Percentiles rank a stretch among this genome's conserved stretches.
Evolutionary conservation across 2,113 vertebrate genomes (phyloP).

Genomic region (Nansenia antarctica): DNA sequence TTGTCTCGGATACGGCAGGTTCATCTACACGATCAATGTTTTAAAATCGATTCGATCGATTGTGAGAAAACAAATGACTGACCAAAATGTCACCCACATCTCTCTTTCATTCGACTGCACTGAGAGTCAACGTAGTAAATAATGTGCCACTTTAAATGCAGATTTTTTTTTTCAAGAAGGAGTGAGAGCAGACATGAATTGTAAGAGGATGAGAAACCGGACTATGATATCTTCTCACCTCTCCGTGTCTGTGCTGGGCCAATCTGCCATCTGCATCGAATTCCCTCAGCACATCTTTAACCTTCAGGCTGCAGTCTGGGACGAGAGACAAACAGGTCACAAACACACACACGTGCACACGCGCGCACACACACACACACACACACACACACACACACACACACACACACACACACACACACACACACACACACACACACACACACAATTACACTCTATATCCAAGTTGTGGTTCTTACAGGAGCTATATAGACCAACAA

Average conservation of each 20-base stretch:
- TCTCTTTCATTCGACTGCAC: neutral
- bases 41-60: neutral
- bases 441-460: too few relatives aligned
- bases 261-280: constrained; percentile 80
- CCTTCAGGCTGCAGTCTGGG: constrained; percentile 86
- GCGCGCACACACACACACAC: neutral
- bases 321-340: constrained; percentile 44
- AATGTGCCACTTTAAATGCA: neutral
- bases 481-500: neutral
- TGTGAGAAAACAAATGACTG: neutral
- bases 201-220: constrained; percentile 21
- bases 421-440: neutral
- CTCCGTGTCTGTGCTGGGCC: constrained; percentile 78
- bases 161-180: neutral
- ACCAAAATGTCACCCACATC: neutral
- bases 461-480: neutral
- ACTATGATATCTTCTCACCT: constrained; percentile 75
- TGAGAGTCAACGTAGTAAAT: neutral
- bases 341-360: constrained; percentile 23
- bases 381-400: neutral
- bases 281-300: constrained; percentile 87
- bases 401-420: neutral
- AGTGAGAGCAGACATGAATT: neutral
- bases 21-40: constrained; percentile 43
- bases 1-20: constrained; percentile 13